Conservation (phyloP, 2,797 vertebrate species). For the Australoheros facetus region DNA sequence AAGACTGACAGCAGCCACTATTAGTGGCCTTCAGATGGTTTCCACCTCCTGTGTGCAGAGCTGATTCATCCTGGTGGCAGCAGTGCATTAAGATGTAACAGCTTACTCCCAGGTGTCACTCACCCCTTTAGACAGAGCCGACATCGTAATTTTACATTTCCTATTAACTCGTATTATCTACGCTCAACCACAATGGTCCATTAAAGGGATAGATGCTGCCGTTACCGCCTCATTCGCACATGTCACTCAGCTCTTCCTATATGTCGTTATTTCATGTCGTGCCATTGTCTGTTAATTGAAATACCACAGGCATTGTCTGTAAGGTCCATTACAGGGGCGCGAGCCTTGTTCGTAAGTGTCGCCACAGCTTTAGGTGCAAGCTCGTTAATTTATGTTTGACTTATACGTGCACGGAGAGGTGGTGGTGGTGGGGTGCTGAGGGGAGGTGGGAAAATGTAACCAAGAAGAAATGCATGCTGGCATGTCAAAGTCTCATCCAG, state of each 20-base stretch:
- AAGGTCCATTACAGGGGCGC: slow-evolving; percentile 70
- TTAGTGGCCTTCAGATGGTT: slow-evolving; percentile 70
- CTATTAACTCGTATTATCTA: slow-evolving; percentile 70
- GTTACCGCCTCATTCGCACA: slow-evolving; percentile 49
- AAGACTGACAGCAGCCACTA: slow-evolving; percentile 66
- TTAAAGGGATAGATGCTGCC: slow-evolving; percentile 56
- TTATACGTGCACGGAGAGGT: slow-evolving; percentile 30
- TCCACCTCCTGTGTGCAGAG: slow-evolving; percentile 48
- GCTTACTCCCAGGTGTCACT: slow-evolving; percentile 71
- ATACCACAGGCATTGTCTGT: slow-evolving; percentile 63
- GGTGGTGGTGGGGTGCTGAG: background rate
- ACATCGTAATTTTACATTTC: slow-evolving; percentile 73
- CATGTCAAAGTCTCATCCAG: slow-evolving; percentile 57
- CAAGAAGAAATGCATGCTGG: slow-evolving; percentile 44
- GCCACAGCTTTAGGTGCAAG: slow-evolving; percentile 48
- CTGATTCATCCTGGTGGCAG: slow-evolving; percentile 69
- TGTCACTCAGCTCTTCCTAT: slow-evolving; percentile 59
- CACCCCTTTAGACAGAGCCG: slow-evolving; percentile 65
- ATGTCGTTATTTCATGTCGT: slow-evolving; percentile 60
- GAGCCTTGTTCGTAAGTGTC: slow-evolving; percentile 65
- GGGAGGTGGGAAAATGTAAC: slow-evolving; percentile 17
- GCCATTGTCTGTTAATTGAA: slow-evolving; percentile 77
- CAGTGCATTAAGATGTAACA: slow-evolving; percentile 77
- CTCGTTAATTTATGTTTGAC: slow-evolving; percentile 70
- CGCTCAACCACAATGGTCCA: slow-evolving; percentile 46